Conservation (phyloP, 2,113 vertebrate species). For the Cygnus atratus region DNA sequence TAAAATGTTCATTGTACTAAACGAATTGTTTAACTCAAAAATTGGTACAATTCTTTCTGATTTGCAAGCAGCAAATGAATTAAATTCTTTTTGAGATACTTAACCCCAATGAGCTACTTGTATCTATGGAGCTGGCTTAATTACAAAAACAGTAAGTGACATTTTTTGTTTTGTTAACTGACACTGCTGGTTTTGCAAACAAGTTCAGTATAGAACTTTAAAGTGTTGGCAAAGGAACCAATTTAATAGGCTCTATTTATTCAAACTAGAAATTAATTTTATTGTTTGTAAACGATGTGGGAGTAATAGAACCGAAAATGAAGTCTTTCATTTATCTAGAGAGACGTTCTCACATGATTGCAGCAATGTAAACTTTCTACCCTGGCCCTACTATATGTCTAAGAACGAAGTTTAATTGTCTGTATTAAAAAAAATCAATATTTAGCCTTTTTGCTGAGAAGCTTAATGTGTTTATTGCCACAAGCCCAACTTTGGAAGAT, state of each 20-base stretch:
- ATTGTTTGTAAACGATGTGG: slow-evolving; percentile 35
- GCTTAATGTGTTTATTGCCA: background rate
- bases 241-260: slow-evolving; percentile 43
- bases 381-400: background rate
- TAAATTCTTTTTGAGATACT: background rate
- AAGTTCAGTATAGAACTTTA: background rate
- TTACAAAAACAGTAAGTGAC: slow-evolving; percentile 16
- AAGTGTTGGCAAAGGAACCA: slow-evolving; percentile 14
- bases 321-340: slow-evolving; percentile 50
- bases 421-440: background rate
- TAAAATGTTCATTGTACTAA: background rate
- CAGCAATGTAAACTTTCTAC: slow-evolving; percentile 22
- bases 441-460: slow-evolving; percentile 22
- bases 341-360: slow-evolving; percentile 9
- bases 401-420: slow-evolving; percentile 28
- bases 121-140: background rate
- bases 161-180: slow-evolving; percentile 41
- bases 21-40: background rate
- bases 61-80: background rate
- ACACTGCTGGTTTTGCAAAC: background rate
- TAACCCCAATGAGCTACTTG: slow-evolving; percentile 19
- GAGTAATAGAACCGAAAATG: slow-evolving; percentile 16
- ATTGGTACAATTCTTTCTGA: background rate
- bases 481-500: background rate
- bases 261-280: slow-evolving; percentile 51